Conservation (phyloP, 2,888 invertebrate genomes). For the Pandemis cinnamomeana region DNA sequence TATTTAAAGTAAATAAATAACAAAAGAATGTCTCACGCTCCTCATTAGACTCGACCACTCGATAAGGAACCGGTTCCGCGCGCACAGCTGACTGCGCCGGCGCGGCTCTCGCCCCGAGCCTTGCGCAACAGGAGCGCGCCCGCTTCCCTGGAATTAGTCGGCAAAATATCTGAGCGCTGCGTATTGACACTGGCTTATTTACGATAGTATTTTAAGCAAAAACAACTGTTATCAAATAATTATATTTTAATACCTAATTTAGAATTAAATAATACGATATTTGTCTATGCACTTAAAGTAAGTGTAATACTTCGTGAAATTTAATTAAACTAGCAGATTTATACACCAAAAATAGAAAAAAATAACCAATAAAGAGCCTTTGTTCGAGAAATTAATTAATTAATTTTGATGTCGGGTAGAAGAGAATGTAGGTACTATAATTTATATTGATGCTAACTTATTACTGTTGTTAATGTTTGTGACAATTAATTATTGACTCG, state of each 20-base stretch:
- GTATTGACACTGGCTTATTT: background rate
- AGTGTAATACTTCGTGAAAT: too few relatives aligned
- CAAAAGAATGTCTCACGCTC: conserved; percentile 5
- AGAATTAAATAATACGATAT: background rate
- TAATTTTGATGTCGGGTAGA: background rate
- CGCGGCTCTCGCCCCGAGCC: too few relatives aligned
- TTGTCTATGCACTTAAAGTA: background rate
- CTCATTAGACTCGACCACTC: background rate
- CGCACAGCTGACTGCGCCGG: background rate
- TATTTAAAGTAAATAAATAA: background rate
- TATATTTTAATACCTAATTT: background rate
- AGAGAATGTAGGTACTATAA: background rate
- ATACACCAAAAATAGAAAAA: too few relatives aligned
- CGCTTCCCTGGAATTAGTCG: conserved; percentile 2
- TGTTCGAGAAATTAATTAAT: background rate
- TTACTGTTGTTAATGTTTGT: background rate
- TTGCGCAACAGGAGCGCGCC: background rate
- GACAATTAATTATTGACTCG: too few relatives aligned
- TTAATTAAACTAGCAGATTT: too few relatives aligned
- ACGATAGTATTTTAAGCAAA: too few relatives aligned
- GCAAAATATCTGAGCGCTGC: conserved; percentile 1
- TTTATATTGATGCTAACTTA: background rate
- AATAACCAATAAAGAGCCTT: background rate
- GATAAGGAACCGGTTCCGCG: conserved; percentile 5
- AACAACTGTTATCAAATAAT: too few relatives aligned